Percentiles rank a stretch among this genome's conserved stretches.
Conservation (phyloP, 1,140 invertebrate genomes). For the Contarinia nasturtii region DNA sequence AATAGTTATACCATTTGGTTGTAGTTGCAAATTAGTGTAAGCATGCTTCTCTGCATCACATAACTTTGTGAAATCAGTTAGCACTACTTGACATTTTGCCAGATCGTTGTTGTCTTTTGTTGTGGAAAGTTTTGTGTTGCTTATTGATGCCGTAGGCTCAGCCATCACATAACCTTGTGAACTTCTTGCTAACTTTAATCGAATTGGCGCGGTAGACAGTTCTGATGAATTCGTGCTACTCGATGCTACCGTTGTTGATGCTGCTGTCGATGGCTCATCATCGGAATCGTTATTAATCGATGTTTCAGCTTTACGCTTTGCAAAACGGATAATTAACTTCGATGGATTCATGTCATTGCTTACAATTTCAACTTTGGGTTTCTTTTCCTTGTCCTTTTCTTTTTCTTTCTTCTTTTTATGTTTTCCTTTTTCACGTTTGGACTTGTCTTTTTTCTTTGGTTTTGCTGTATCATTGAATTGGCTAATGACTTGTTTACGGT, state of each 20-base stretch:
- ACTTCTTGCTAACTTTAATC: conserved; percentile 60
- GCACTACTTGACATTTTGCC: too few species aligned
- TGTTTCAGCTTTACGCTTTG: conserved; percentile 20
- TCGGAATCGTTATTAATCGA: conserved; percentile 3
- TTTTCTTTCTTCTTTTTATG: conserved; percentile 47
- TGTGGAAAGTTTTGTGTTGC: too few species aligned
- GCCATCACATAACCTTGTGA: conserved; percentile 49
- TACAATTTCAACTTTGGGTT: conserved; percentile 6
- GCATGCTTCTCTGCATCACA: too few species aligned
- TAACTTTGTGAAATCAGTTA: too few species aligned
- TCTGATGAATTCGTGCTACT: conserved; percentile 16
- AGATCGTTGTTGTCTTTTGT: too few species aligned
- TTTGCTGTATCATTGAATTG: conserved; percentile 54
- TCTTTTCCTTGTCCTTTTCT: conserved; percentile 25
- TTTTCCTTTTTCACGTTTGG: conserved; percentile 37
- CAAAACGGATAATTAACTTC: conserved; percentile 44
- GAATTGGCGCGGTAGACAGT: conserved; percentile 53
- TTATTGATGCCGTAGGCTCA: conserved; percentile 2
- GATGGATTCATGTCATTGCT: conserved; percentile 29
- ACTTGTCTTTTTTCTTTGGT: conserved; percentile 29
- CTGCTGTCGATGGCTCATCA: conserved; percentile 14
- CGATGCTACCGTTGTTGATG: conserved; percentile 3
- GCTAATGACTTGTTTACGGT: conserved; percentile 60
- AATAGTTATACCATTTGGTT: too few species aligned
- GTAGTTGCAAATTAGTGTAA: too few species aligned